Base-by-base conservation (phyloP, 37 sponge, comb jelly and placozoan species). In the Beroe ovata region DNA sequence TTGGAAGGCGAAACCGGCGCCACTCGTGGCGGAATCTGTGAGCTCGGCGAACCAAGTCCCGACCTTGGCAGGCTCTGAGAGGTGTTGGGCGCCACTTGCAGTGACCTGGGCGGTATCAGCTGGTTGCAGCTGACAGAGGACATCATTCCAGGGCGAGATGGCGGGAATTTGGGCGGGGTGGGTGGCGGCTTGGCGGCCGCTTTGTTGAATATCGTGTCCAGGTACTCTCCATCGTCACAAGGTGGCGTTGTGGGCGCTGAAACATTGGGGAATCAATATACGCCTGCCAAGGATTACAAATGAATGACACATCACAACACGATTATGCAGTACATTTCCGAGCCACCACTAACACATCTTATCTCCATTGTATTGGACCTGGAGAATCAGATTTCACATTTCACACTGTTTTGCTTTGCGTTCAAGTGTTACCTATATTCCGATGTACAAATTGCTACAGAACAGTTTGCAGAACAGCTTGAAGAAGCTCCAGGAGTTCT, bases 131-230 rank as follows among this genome's bases (percentile, higher is more conserved):
- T 47, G 54, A 11, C 11, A 11, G 54, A 47, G 54, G 6, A 16
- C 11, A 11, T 6, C 54, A 47, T 11, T 6, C 11, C 11, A 4
- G 22, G 19, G 6, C 4, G 8, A 20, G 19, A 6, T 21, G 84
- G 54, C 2, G 47, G 35, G 22, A 54, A 23, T 40, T 38, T 77
- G 41, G 84, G 69, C 16, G 69, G 35, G 16, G 32, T 66, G 18
- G 69, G 69, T 18, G 35, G 35, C 3, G 69, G 69, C 30, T 30
- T 66, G 36, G 69, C 36, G 14, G 69, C 11, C 2, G 69, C 69
- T 30, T 66, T 66, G 69, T 66, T 66, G 69, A 66, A 66, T 1
- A 66, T 66, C 69, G 69, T 33, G 34, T 66, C 69, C 36, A 66
- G 69, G 16, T 66, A 66, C 36, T 66, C 69, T 1, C 69, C 69